These are phyloP conservation scores for Arrhopalites spinosus DNA, from an alignment of 2,888 invertebrate species.

Conservation along the genomic window DNA sequence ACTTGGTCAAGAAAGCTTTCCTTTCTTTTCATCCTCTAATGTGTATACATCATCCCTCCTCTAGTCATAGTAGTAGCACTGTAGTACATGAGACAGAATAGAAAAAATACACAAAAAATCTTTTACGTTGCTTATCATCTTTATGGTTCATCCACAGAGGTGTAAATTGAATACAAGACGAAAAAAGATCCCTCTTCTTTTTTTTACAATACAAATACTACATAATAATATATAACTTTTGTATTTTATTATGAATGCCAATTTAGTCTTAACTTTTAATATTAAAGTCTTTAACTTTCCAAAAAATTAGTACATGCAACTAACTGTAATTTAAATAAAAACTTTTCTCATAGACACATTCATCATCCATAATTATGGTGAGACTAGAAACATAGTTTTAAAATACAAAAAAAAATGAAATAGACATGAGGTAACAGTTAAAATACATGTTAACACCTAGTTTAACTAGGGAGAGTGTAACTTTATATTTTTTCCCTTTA, in stretches of 20 bases:
- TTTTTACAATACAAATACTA: too few relatives aligned
- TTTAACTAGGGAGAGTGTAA: neutral
- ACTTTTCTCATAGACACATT: too few relatives aligned
- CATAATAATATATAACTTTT: too few relatives aligned
- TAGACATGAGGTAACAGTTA: neutral
- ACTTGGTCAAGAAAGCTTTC: neutral
- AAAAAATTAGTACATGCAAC: too few relatives aligned
- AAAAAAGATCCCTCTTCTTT: too few relatives aligned
- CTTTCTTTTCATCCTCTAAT: neutral
- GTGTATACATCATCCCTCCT: neutral
- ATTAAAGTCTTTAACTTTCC: too few relatives aligned
- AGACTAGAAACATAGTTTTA: neutral
- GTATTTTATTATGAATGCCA: too few relatives aligned
- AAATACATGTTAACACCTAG: neutral
- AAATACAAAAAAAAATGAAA: too few relatives aligned
- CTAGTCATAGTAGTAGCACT: too few relatives aligned
- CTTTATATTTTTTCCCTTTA: neutral
- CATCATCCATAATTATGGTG: neutral
- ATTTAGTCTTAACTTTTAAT: too few relatives aligned
- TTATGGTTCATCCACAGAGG: constrained; percentile 8
- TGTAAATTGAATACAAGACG: constrained; percentile 32
- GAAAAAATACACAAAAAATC: neutral
- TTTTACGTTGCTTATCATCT: constrained; percentile 6
- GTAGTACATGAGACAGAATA: neutral
- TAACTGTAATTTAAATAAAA: too few relatives aligned